Percentiles rank a stretch among this genome's conserved stretches.
phyloP scores from a whole-genome alignment of 2,888 invertebrate species.

The Macropis europaea region DNA sequence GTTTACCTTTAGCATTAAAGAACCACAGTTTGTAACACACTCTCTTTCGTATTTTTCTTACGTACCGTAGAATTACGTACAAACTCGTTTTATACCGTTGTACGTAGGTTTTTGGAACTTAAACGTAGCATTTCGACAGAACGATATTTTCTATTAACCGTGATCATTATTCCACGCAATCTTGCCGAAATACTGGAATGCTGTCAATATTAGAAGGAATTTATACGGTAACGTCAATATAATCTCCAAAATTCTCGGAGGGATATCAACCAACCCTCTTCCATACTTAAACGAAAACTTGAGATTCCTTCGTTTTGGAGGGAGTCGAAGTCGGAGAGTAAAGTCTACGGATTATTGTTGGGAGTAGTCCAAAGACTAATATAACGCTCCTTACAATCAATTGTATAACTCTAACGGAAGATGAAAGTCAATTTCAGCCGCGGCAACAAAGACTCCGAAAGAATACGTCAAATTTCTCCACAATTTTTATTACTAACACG shows the following conservation, averaged over 20 bases:
- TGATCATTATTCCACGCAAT: not conserved
- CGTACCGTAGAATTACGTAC: slow-evolving; percentile 4
- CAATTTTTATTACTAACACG: too few species aligned
- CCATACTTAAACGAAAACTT: slow-evolving; percentile 44
- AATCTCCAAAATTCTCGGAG: slow-evolving; percentile 24
- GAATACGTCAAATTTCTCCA: too few species aligned
- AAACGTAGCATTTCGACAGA: not conserved
- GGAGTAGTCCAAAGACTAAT: slow-evolving; percentile 1
- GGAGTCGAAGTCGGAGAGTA: slow-evolving; percentile 11
- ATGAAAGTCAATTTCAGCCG: not conserved
- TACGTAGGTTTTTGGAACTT: not conserved
- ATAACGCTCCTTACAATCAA: not conserved
- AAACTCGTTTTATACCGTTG: not conserved
- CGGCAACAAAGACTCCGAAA: too few species aligned
- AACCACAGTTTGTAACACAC: slow-evolving; percentile 5
- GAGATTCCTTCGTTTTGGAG: slow-evolving; percentile 25
- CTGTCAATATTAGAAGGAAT: slow-evolving; percentile 24
- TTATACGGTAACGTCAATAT: slow-evolving; percentile 48
- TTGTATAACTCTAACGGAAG: not conserved
- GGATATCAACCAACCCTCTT: not conserved
- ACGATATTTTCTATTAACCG: not conserved
- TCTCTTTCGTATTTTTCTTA: slow-evolving; percentile 6
- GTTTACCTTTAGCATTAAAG: not conserved
- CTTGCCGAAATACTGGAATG: not conserved
- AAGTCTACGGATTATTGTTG: slow-evolving; percentile 12